Percentiles rank a stretch among this genome's conserved stretches.
Conservation (phyloP, 2,888 invertebrate species). For the Pachydiplax longipennis region DNA sequence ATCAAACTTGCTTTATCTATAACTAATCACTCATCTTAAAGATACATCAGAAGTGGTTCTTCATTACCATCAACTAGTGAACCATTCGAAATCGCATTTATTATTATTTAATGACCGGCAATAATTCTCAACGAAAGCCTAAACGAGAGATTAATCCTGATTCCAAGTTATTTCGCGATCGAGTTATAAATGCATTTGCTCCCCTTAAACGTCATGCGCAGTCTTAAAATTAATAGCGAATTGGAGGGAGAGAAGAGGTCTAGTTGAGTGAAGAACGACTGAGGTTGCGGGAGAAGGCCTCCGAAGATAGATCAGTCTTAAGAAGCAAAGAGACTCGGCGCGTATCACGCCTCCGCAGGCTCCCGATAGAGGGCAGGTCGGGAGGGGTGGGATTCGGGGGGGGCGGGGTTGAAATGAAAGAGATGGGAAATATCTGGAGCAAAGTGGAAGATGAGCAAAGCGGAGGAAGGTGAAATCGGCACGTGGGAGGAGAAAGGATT, state of each 20-base stretch:
- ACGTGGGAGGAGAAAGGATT: no score
- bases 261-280: background rate
- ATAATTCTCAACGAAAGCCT: no score
- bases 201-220: no score
- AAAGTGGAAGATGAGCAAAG: background rate
- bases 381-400: background rate
- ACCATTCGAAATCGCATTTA: no score
- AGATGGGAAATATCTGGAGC: background rate
- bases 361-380: background rate
- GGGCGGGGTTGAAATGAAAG: background rate
- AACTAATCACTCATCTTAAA: no score
- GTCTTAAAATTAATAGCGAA: background rate
- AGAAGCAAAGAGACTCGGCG: background rate
- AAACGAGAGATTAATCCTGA: no score
- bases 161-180: no score
- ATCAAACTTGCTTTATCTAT: no score
- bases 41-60: no score
- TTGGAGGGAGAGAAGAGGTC: background rate
- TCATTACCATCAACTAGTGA: no score
- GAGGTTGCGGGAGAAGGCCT: background rate
- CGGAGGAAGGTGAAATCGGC: background rate
- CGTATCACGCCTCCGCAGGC: background rate
- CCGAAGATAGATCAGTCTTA: background rate
- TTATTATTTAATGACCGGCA: no score
- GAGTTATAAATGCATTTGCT: no score